Conservation (phyloP, 2,888 invertebrate species). For the Rhingia rostrata region DNA sequence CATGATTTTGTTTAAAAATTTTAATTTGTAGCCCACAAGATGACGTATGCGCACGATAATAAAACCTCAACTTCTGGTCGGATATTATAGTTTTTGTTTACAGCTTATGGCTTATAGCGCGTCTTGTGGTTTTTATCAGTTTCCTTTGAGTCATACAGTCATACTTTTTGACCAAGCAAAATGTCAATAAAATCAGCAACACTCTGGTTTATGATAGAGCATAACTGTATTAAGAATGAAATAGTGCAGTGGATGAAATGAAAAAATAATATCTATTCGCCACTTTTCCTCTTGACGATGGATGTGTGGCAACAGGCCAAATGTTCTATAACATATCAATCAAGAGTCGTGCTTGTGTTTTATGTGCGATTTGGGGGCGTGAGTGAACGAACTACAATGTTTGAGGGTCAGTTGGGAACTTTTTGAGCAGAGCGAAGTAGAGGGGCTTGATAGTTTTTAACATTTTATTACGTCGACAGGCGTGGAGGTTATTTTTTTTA, state of each 20-base stretch:
- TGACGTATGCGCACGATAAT: constrained; percentile 48
- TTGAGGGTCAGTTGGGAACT: constrained; percentile 11
- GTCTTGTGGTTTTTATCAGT: constrained; percentile 12
- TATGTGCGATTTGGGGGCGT: constrained; percentile 22
- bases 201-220: constrained; percentile 25
- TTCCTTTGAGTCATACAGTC: constrained; percentile 22
- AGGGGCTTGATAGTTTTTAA: constrained; percentile 12
- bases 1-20: constrained; percentile 29
- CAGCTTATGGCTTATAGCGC: constrained; percentile 12
- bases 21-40: constrained; percentile 46
- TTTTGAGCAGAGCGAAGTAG: background rate
- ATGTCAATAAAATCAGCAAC: constrained; percentile 54
- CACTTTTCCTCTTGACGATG: constrained; percentile 1
- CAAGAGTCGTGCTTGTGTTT: constrained; percentile 46
- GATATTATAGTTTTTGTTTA: constrained; percentile 2
- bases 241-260: constrained; percentile 12
- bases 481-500: constrained; percentile 10
- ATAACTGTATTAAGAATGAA: constrained; percentile 45
- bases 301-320: constrained; percentile 63
- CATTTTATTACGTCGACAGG: constrained; percentile 15
- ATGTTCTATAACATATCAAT: constrained; percentile 61
- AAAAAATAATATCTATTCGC: constrained; percentile 37
- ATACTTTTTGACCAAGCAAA: constrained; percentile 19
- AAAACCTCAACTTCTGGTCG: constrained; percentile 42
- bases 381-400: constrained; percentile 19